A percentile compares a stretch with the other conserved stretches of the same genome.
Conservation (phyloP, 2,888 invertebrate genomes). For the Mellilla xanthometata region DNA sequence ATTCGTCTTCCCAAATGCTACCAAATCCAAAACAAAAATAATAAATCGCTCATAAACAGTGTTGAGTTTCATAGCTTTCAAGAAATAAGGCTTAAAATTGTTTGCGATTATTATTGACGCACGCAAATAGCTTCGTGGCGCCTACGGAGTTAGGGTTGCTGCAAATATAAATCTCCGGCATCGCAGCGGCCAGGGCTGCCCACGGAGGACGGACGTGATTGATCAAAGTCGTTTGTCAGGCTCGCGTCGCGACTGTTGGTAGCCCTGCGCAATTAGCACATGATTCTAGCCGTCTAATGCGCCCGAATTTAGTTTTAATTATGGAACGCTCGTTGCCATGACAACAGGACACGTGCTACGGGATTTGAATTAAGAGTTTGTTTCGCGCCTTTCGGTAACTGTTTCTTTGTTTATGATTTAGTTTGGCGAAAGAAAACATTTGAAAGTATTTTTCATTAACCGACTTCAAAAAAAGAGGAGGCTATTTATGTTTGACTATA, state of each 20-base stretch:
- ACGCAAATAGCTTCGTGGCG: conserved; percentile 44
- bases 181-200: conserved; percentile 65
- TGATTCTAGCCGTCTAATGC: conserved; percentile 74
- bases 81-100: conserved; percentile 39
- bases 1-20: conserved; percentile 43
- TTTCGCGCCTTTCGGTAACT: conserved; percentile 3
- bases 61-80: conserved; percentile 21
- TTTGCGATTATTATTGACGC: conserved; percentile 42
- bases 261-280: conserved; percentile 74
- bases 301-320: conserved; percentile 72
- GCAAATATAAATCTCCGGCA: conserved; percentile 57
- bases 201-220: conserved; percentile 74
- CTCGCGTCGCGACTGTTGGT: conserved; percentile 72
- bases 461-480: no score
- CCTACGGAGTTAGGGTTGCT: conserved; percentile 64
- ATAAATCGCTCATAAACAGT: conserved; percentile 11
- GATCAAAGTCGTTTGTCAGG: conserved; percentile 80
- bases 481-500: no score
- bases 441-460: no score
- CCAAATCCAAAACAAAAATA: conserved; percentile 36
- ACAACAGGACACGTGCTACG: conserved; percentile 23
- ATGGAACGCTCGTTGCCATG: conserved; percentile 42
- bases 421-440: no score
- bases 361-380: conserved; percentile 13
- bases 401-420: neutral